phyloP scores from a whole-genome alignment of 2,888 invertebrate genomes.

The Rhimphoctona megacephalus region DNA sequence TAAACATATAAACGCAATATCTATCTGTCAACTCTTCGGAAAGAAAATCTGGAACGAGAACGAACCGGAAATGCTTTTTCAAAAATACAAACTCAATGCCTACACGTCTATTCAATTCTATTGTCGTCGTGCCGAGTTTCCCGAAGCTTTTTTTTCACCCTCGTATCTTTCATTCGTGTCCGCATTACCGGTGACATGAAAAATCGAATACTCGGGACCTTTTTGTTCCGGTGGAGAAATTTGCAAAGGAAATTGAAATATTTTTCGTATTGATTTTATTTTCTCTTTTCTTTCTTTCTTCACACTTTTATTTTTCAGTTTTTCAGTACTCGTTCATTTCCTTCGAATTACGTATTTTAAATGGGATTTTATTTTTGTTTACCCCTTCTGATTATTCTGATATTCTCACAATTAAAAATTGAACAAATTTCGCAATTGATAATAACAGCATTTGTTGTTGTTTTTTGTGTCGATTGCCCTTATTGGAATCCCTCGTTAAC shows the following conservation, averaged over 20 bases:
- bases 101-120: conserved; percentile 22
- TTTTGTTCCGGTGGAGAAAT: conserved; percentile 21
- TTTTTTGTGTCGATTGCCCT: conserved; percentile 38
- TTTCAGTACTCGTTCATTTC: neutral
- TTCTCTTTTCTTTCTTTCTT: neutral
- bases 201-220: conserved; percentile 9
- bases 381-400: neutral
- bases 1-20: neutral
- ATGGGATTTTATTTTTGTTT: too few species aligned
- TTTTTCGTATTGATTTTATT: neutral
- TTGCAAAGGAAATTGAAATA: neutral
- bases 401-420: neutral
- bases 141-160: conserved; percentile 13
- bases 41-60: conserved; percentile 23
- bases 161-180: neutral
- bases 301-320: neutral
- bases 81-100: conserved; percentile 40
- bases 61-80: conserved; percentile 50
- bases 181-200: conserved; percentile 24
- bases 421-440: neutral
- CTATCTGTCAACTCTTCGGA: neutral
- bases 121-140: conserved; percentile 27
- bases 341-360: neutral
- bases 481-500: conserved; percentile 23
- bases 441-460: neutral